Base-by-base conservation (phyloP, 1,140 invertebrate species). In the Zaprionus kolodkinae region DNA sequence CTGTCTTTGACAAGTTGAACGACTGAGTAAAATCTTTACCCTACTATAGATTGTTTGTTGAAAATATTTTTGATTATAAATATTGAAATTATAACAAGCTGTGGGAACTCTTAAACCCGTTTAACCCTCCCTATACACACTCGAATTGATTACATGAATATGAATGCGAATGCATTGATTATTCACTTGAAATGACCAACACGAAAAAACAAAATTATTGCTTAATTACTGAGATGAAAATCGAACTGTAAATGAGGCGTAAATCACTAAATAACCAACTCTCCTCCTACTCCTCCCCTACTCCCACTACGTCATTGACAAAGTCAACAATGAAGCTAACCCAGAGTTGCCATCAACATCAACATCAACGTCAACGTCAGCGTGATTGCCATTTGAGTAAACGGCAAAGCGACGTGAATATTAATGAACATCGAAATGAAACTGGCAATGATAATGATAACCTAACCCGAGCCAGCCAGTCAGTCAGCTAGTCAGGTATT, bases 391-490 rank as follows among this genome's bases (percentile, higher is more conserved):
- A 43, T 30, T 21, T 72, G 63, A 59, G 63, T 57, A 67, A 66
- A 40, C 43, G 62, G 62, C 40, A 40, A 67, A 67, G 43, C 55
- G 64, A 55, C 50, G 45, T 40, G 48, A 66, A 67, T 67, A 64
- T 67, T 72, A 72, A 72, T 71, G 60, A 50, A 35, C 62, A 72
- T 48, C 38, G 21, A 57, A 72, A 45, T 70, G 59, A 27, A 57
- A 71, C 64, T 64, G 61, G 9, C 50, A 70, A 71, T 48, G 38
- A 15, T 35, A 70, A 48, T 62, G 45, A 50, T 50, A 50, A 50
- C 17, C 45, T 50, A 50, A 50, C 17, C 45, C 15, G 17, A 25
- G 45, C 6, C 13, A 43, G 40, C 6, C 6, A 43, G 13, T 6
- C 40, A 40, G 6, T 2, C 38, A 6, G 38, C 38, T n/a, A 45